Base-by-base conservation (phyloP, 2,797 vertebrate genomes). In the Mastacembelus armatus region DNA sequence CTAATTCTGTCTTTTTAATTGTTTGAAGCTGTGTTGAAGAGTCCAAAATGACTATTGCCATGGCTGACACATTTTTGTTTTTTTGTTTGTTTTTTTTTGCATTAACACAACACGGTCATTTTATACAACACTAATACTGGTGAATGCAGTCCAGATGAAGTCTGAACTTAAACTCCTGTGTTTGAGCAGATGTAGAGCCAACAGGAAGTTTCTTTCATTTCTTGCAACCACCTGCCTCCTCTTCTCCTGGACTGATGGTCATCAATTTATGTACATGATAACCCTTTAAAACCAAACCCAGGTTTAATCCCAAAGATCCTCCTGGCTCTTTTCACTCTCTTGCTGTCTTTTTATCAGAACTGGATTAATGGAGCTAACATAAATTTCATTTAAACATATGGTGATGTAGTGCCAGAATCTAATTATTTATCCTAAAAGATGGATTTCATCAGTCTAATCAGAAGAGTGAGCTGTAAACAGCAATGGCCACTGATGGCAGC, bases 301-400 rank as follows among this genome's bases (percentile, higher is more conserved):
- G 42, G 67, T 74, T 73, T 56, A 74, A 88, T 84, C 86, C 85
- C 84, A 91, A 89, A 90, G 87, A 89, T 29, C 56, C 12, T 50
- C 16, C 24, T 19, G 15, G 19, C 10, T 5, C 27, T 27, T 45
- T 38, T 47, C 27, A 10, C 48, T 66, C 12, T 35, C n/a, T 44
- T 40, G 43, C 15, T 32, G 11, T 33, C 30, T 62, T 8, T 75
- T 57, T 68, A 76, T 57, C 73, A 18, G 15, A 83, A 77, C 66
- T 68, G 71, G 58, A 81, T 74, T 73, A 9, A 75, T 70, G 50
- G 55, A 75, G 50, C 74, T 62, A 48, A 66, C 52, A 45, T 75
- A 18, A 55, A 32, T 33, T 11, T 69, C 61, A 19, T 48, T 48
- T 51, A 61, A 60, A 22, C 40, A 14, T 48, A 27, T 71, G 59